Conservation (phyloP, 2,113 vertebrate species). For the Uropsilus gracilis region DNA sequence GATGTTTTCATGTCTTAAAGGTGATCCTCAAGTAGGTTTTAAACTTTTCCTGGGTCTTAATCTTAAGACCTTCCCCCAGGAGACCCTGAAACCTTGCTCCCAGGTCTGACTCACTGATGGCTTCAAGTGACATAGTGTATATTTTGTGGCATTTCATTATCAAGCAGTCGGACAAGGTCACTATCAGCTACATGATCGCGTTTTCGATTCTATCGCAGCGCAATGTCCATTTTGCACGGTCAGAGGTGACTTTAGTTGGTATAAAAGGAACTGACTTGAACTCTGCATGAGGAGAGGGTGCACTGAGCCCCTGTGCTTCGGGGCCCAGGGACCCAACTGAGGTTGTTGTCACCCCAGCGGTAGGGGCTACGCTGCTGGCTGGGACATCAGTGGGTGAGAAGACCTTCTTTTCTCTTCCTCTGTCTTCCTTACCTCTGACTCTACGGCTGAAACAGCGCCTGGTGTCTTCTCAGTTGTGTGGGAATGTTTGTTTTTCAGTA, state of each 20-base stretch:
- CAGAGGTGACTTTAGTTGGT: neutral
- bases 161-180: conserved; percentile 43
- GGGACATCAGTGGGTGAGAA: neutral
- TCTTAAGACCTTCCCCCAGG: neutral
- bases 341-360: neutral
- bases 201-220: conserved; percentile 56
- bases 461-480: neutral
- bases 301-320: neutral
- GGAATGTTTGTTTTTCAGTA: neutral
- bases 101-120: neutral
- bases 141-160: neutral
- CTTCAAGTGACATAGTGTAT: neutral
- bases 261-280: conserved; percentile 26
- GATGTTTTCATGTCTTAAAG: neutral
- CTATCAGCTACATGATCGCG: conserved; percentile 7
- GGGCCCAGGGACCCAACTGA: neutral
- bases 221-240: conserved; percentile 12
- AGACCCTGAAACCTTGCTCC: neutral
- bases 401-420: neutral
- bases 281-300: neutral
- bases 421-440: neutral
- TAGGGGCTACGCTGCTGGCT: neutral
- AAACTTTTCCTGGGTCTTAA: neutral
- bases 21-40: too few relatives aligned
- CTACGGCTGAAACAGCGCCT: neutral